Evolutionary conservation across 2,888 invertebrate species (phyloP).

Genomic region (Cryptocephalus primarius): DNA sequence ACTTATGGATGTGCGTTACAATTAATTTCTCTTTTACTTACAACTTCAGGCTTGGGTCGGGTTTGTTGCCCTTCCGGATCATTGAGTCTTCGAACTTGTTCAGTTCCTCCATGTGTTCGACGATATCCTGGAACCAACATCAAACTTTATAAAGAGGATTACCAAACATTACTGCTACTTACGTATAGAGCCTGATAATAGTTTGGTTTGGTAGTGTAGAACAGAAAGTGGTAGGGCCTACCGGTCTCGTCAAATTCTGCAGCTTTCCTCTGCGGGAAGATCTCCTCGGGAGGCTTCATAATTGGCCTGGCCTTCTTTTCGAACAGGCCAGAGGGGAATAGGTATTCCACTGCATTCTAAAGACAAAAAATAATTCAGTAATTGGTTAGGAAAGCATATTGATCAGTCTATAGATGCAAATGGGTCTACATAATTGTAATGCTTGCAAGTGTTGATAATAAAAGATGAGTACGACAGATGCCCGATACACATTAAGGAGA

Average conservation of each 20-base stretch:
- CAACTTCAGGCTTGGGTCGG: constrained; percentile 50
- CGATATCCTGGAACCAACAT: constrained; percentile 47
- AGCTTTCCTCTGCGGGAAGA: constrained; percentile 74
- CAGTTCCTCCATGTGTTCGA: constrained; percentile 53
- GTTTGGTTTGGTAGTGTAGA: constrained; percentile 83
- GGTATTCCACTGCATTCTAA: constrained; percentile 78
- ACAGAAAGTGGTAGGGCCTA: constrained; percentile 80
- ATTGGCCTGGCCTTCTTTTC: constrained; percentile 76
- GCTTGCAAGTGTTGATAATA: too few species aligned
- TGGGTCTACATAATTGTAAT: too few species aligned
- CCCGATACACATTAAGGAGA: too few species aligned
- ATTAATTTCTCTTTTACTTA: constrained; percentile 35
- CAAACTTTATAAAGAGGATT: not conserved
- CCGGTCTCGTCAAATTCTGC: constrained; percentile 88
- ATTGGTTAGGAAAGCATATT: not conserved
- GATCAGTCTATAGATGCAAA: too few species aligned
- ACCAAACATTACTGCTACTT: constrained; percentile 26
- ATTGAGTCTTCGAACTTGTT: constrained; percentile 62
- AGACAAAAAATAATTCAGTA: constrained; percentile 11
- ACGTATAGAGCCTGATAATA: constrained; percentile 77
- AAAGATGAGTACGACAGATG: too few species aligned
- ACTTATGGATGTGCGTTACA: too few species aligned
- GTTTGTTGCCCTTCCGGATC: constrained; percentile 47
- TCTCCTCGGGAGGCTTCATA: constrained; percentile 81
- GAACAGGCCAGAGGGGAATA: constrained; percentile 92